Evolutionary conservation across 2,797 vertebrate genomes (phyloP).

Genomic region (Staurois parvus): DNA sequence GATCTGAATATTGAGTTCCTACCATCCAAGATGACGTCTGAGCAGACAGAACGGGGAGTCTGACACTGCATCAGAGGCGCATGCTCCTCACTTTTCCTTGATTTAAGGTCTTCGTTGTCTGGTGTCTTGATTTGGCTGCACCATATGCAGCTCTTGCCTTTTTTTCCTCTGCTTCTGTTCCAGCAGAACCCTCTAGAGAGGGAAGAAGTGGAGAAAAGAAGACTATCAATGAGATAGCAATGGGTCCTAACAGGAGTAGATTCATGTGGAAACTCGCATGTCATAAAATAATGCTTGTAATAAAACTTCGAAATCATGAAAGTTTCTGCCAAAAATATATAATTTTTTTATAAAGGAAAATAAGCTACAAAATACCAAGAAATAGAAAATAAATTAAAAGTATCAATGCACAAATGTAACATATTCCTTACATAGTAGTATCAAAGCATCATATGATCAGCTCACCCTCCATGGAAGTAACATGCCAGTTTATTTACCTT

Average conservation of each 20-base stretch:
- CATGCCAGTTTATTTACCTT: too few species aligned
- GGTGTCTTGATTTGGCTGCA: conserved; percentile 91
- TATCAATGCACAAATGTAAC: too few species aligned
- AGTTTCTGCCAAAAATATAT: too few species aligned
- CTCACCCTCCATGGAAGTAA: neutral
- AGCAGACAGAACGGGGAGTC: conserved; percentile 54
- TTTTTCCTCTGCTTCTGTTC: conserved; percentile 94
- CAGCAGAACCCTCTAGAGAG: conserved; percentile 86
- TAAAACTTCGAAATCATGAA: too few species aligned
- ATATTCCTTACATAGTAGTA: too few species aligned
- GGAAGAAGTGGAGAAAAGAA: neutral
- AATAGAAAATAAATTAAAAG: too few species aligned
- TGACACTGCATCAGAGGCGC: conserved; percentile 67
- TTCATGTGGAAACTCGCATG: too few species aligned
- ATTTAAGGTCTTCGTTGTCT: conserved; percentile 79
- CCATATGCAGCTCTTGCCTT: conserved; percentile 91
- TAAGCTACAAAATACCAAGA: too few species aligned
- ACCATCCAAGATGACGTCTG: conserved; percentile 85
- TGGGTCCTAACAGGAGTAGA: too few species aligned
- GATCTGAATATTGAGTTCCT: conserved; percentile 53
- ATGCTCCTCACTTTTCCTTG: conserved; percentile 84
- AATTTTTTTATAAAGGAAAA: too few species aligned
- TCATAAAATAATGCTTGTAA: too few species aligned
- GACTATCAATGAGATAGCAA: neutral
- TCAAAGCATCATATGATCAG: too few species aligned